These are phyloP conservation scores for Melanotaenia pygmaea DNA, from an alignment of 2,797 vertebrate species.

Conservation along the genomic window DNA sequence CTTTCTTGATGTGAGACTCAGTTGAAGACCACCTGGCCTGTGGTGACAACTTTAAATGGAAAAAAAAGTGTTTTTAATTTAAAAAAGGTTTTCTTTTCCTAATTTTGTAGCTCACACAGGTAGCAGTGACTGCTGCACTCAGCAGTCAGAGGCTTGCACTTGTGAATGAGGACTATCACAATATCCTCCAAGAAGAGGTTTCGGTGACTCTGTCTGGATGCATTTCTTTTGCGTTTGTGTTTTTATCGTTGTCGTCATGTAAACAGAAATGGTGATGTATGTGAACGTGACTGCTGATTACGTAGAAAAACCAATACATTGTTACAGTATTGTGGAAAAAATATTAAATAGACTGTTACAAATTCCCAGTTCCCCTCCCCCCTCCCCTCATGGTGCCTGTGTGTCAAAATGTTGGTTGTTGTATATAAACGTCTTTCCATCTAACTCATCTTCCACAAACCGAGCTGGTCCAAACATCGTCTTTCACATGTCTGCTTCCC, in stretches of 20 bases:
- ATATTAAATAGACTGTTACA: constrained; percentile 81
- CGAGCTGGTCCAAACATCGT: constrained; percentile 42
- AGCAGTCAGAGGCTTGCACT: constrained; percentile 65
- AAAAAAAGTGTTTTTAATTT: not conserved
- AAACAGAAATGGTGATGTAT: constrained; percentile 71
- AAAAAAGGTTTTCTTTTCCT: constrained; percentile 13
- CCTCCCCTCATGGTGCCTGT: constrained; percentile 62
- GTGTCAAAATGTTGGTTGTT: constrained; percentile 66
- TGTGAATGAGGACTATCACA: constrained; percentile 73
- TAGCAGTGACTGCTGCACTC: constrained; percentile 55
- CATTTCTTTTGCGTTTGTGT: constrained; percentile 60
- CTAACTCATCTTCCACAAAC: constrained; percentile 45
- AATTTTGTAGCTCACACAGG: constrained; percentile 67
- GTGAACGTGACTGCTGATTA: constrained; percentile 72
- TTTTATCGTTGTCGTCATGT: constrained; percentile 67
- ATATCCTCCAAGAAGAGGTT: constrained; percentile 65
- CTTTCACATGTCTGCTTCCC: constrained; percentile 35
- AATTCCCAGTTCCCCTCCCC: constrained; percentile 6
- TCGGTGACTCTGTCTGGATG: constrained; percentile 72
- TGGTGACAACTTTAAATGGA: constrained; percentile 48
- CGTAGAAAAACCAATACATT: constrained; percentile 59
- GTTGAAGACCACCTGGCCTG: constrained; percentile 55
- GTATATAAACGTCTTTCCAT: constrained; percentile 63
- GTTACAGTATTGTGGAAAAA: constrained; percentile 72
- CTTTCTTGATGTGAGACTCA: constrained; percentile 65